phyloP scores from a whole-genome alignment of 2,797 vertebrate species.

The Helostoma temminkii region DNA sequence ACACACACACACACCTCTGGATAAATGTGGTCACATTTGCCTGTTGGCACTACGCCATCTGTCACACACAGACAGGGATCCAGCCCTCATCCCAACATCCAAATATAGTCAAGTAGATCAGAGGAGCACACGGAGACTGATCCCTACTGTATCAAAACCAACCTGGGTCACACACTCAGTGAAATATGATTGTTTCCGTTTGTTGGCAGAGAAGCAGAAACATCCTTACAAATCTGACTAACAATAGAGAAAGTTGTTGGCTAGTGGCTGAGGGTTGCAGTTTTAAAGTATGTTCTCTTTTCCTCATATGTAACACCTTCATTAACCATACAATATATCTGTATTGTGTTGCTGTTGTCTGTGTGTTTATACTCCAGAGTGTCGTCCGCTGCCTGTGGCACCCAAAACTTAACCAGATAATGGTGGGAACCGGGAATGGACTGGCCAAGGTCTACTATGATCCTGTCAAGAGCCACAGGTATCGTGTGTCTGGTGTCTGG shows the following conservation, averaged over 20 bases:
- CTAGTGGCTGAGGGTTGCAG: background rate
- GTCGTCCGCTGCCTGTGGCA: constrained; percentile 98
- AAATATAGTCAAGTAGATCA: constrained; percentile 87
- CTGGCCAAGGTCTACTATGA: constrained; percentile 97
- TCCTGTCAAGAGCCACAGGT: constrained; percentile 97
- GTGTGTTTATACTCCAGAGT: constrained; percentile 81
- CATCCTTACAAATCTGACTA: background rate
- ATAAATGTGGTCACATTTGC: constrained; percentile 81
- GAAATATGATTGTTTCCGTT: constrained; percentile 36
- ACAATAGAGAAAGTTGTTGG: constrained; percentile 1
- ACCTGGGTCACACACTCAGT: constrained; percentile 55
- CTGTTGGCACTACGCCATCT: constrained; percentile 82
- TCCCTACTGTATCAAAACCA: constrained; percentile 54
- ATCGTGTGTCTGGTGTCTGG: constrained; percentile 23
- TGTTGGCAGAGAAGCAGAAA: constrained; percentile 14
- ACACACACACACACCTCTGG: constrained; percentile 62
- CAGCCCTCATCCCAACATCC: constrained; percentile 81
- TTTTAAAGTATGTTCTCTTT: constrained; percentile 19
- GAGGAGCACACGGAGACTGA: constrained; percentile 66
- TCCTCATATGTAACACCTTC: background rate
- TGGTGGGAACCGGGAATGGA: constrained; percentile 97
- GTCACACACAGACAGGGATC: constrained; percentile 82
- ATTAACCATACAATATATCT: constrained; percentile 2
- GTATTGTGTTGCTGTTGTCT: constrained; percentile 14
- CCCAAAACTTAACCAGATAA: constrained; percentile 98